Evolutionary conservation across 2,113 vertebrate genomes (phyloP).

Genomic region (Stomatorhinus ivindoensis): DNA sequence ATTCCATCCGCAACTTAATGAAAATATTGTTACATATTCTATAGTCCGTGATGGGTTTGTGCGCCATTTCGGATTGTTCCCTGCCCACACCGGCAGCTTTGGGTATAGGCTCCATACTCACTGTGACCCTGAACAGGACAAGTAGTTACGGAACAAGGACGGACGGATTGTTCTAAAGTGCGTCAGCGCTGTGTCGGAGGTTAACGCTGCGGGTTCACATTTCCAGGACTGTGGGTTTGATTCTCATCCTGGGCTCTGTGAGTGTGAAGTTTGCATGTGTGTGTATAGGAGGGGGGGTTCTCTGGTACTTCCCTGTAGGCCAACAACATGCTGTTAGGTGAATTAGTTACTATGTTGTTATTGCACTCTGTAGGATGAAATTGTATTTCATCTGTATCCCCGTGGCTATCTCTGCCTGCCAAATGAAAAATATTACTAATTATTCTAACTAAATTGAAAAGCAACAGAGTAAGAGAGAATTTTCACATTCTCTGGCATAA

Average conservation of each 20-base stretch:
- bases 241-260: background rate
- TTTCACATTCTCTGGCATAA: background rate
- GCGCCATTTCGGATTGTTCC: background rate
- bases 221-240: background rate
- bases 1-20: background rate
- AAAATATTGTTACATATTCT: background rate
- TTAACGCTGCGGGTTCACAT: background rate
- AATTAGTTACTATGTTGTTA: background rate
- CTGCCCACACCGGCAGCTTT: background rate
- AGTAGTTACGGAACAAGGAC: background rate
- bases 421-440: background rate
- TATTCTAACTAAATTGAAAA: background rate
- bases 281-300: background rate
- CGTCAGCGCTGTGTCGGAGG: background rate
- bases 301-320: background rate
- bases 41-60: background rate
- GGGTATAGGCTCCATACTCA: background rate
- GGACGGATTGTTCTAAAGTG: background rate
- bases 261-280: background rate
- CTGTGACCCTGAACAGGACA: background rate
- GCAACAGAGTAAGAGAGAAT: background rate
- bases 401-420: background rate
- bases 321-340: background rate
- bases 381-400: background rate
- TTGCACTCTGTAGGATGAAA: background rate